Percentiles rank a stretch among this genome's conserved stretches.
Conservation (phyloP, 2,888 invertebrate genomes). For the Phyllotreta cruciferae region DNA sequence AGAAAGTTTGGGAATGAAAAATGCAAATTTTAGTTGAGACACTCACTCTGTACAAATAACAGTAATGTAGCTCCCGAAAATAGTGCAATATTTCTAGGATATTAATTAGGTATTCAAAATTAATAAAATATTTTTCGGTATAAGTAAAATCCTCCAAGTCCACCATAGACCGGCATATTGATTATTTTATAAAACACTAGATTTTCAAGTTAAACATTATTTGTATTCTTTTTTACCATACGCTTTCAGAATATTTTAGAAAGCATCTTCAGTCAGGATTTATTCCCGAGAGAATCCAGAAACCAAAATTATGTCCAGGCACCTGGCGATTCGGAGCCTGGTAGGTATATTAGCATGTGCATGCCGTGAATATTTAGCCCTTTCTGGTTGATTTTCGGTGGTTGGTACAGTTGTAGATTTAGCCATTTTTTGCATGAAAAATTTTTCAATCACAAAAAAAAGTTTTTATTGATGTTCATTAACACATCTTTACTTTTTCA, state of each 20-base stretch:
- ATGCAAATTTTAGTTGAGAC: too few relatives aligned
- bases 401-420: neutral
- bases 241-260: conserved; percentile 29
- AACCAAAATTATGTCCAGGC: conserved; percentile 13
- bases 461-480: neutral
- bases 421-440: neutral
- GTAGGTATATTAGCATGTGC: conserved; percentile 22
- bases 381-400: neutral
- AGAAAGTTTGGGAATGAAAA: too few relatives aligned
- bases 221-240: too few relatives aligned
- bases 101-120: too few relatives aligned
- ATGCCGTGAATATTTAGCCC: neutral
- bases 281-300: conserved; percentile 16
- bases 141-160: too few relatives aligned
- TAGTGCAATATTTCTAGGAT: too few relatives aligned
- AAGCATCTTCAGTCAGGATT: conserved; percentile 26
- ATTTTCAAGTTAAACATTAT: too few relatives aligned
- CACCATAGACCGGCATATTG: too few relatives aligned
- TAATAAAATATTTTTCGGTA: too few relatives aligned
- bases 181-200: too few relatives aligned
- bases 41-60: too few relatives aligned
- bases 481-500: conserved; percentile 36
- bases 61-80: too few relatives aligned
- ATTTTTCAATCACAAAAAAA: neutral
- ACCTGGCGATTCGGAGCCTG: conserved; percentile 27